Evolutionary conservation across 2,113 vertebrate species (phyloP).

Genomic region (Heterotis niloticus): DNA sequence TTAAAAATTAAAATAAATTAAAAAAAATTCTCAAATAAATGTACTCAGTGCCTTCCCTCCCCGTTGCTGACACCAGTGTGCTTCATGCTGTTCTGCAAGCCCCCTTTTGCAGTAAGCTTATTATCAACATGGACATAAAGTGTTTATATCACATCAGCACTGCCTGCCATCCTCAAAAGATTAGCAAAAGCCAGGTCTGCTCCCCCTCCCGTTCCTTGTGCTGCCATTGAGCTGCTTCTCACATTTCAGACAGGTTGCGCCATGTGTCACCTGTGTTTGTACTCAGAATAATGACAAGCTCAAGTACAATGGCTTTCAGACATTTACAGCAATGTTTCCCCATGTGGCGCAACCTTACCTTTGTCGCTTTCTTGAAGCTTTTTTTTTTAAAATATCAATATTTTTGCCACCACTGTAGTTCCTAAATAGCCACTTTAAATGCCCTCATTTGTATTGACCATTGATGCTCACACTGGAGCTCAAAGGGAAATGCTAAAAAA

Average conservation of each 20-base stretch:
- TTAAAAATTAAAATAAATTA: background rate
- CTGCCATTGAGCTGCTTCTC: background rate
- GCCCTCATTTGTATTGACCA: too few relatives aligned
- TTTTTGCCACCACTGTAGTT: background rate
- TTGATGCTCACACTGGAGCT: too few relatives aligned
- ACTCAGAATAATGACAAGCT: background rate
- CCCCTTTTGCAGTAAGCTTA: slow-evolving; percentile 12
- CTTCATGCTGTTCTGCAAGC: background rate
- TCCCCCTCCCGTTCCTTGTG: background rate
- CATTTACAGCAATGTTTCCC: background rate
- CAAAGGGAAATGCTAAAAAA: too few relatives aligned
- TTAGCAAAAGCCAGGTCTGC: background rate
- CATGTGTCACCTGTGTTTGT: background rate
- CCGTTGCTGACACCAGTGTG: background rate
- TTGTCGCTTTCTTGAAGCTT: too few relatives aligned
- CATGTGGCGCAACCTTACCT: background rate
- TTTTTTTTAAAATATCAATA: slow-evolving; percentile 3
- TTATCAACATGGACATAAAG: slow-evolving; percentile 1
- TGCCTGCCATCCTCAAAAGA: slow-evolving; percentile 24
- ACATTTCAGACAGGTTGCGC: background rate
- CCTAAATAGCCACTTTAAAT: too few relatives aligned
- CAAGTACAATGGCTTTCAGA: background rate
- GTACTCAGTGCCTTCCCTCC: background rate
- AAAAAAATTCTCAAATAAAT: background rate
- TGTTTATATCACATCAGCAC: slow-evolving; percentile 20